phyloP scores from a whole-genome alignment of 2,113 vertebrate genomes.

The Martes martes region DNA sequence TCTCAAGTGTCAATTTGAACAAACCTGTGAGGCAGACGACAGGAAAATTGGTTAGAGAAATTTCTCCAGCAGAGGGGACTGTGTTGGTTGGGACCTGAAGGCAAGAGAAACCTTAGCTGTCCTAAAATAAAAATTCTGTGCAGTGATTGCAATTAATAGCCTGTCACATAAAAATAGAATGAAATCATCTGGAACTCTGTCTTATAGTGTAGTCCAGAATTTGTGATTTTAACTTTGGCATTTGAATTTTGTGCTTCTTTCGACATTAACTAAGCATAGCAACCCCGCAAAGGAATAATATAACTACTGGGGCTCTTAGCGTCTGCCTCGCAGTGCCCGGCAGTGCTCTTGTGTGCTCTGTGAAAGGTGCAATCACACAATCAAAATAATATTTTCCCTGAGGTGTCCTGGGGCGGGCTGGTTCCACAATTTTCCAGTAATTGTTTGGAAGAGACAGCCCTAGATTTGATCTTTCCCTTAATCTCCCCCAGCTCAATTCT shows the following conservation, averaged over 20 bases:
- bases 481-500: neutral
- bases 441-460: slow-evolving; percentile 46
- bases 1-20: slow-evolving; percentile 58
- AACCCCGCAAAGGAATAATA: neutral
- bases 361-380: slow-evolving; percentile 28
- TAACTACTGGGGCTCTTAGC: neutral
- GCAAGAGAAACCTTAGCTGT: slow-evolving; percentile 23
- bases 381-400: slow-evolving; percentile 36
- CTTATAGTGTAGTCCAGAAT: slow-evolving; percentile 22
- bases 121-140: slow-evolving; percentile 50
- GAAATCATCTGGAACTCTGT: slow-evolving; percentile 51
- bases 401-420: slow-evolving; percentile 15
- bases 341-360: neutral
- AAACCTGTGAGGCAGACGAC: slow-evolving; percentile 33
- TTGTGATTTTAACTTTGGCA: slow-evolving; percentile 28
- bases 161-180: slow-evolving; percentile 52
- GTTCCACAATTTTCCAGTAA: slow-evolving; percentile 55
- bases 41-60: slow-evolving; percentile 49
- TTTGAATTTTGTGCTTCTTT: slow-evolving; percentile 47
- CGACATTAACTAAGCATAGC: neutral
- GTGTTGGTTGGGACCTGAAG: neutral
- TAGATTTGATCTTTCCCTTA: slow-evolving; percentile 26
- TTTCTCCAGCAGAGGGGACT: slow-evolving; percentile 10
- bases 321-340: neutral
- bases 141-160: slow-evolving; percentile 59